phyloP scores from a whole-genome alignment of 2,797 vertebrate genomes.

The Bradypus variegatus region DNA sequence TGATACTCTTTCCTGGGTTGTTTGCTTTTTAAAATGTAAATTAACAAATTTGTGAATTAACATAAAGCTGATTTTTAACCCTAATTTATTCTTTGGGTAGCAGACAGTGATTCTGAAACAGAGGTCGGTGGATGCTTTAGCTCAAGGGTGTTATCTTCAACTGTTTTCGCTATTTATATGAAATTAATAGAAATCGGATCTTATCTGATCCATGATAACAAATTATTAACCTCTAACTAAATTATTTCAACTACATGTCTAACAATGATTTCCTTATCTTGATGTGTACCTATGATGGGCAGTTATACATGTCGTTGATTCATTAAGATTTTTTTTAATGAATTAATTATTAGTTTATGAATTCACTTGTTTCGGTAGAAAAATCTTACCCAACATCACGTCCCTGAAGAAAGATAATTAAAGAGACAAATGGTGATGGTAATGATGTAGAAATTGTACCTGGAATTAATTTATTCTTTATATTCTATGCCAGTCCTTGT shows the following conservation, averaged over 20 bases:
- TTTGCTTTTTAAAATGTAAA: not conserved
- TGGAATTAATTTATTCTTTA: constrained; percentile 48
- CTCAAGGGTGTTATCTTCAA: not conserved
- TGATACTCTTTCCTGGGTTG: not conserved
- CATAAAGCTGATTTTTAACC: not conserved
- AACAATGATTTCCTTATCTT: not conserved
- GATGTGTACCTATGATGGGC: not conserved
- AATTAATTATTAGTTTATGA: constrained; percentile 41
- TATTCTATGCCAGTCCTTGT: not conserved
- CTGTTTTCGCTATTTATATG: not conserved
- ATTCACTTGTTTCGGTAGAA: constrained; percentile 38
- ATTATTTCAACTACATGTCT: not conserved
- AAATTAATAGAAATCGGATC: not conserved
- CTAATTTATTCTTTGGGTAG: not conserved
- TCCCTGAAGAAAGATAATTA: constrained; percentile 47
- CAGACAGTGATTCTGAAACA: constrained; percentile 9
- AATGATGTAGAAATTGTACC: constrained; percentile 30
- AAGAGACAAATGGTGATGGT: constrained; percentile 39
- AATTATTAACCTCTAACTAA: not conserved
- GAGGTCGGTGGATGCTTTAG: not conserved
- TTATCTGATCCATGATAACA: not conserved
- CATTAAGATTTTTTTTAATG: not conserved
- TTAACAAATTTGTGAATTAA: not conserved
- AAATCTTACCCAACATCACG: constrained; percentile 38
- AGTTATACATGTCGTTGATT: constrained; percentile 21